Evolutionary conservation across 2,888 invertebrate species (phyloP).

Genomic region (Phyllotreta striolata): DNA sequence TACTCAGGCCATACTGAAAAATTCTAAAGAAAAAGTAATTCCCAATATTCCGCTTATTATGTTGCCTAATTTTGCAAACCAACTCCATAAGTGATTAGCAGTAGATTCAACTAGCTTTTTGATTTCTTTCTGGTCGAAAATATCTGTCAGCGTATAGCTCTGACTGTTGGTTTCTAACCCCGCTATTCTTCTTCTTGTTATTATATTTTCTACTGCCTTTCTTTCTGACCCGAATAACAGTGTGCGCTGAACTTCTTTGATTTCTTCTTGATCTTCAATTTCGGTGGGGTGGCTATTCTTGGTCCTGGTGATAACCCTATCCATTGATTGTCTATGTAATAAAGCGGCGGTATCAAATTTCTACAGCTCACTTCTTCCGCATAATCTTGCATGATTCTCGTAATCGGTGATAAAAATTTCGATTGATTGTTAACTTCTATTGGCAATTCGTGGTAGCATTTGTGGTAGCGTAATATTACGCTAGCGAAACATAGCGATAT

Average conservation of each 20-base stretch:
- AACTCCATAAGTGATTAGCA: constrained; percentile 33
- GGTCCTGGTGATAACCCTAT: constrained; percentile 33
- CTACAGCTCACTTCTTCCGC: constrained; percentile 39
- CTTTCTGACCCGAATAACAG: constrained; percentile 19
- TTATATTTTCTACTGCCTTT: constrained; percentile 39
- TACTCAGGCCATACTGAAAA: constrained; percentile 19
- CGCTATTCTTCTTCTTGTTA: constrained; percentile 34
- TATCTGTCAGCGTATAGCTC: constrained; percentile 28
- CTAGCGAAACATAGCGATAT: too few relatives aligned
- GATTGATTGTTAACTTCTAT: too few relatives aligned
- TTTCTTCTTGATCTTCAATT: constrained; percentile 35
- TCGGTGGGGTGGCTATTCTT: constrained; percentile 17
- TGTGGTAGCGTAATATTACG: too few relatives aligned
- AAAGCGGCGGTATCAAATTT: constrained; percentile 37
- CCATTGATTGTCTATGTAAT: constrained; percentile 39
- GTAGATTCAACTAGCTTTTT: constrained; percentile 31
- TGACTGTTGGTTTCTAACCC: constrained; percentile 33
- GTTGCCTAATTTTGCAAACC: constrained; percentile 32
- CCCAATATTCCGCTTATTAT: constrained; percentile 31
- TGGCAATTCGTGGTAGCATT: too few relatives aligned
- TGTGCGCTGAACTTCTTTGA: constrained; percentile 27
- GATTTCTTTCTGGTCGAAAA: constrained; percentile 34
- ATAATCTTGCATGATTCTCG: constrained; percentile 36
- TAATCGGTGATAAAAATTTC: constrained; percentile 8
- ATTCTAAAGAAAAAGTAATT: constrained; percentile 34